Evolutionary conservation across 2,888 invertebrate species (phyloP).

Genomic region (Drosophila monieri): DNA sequence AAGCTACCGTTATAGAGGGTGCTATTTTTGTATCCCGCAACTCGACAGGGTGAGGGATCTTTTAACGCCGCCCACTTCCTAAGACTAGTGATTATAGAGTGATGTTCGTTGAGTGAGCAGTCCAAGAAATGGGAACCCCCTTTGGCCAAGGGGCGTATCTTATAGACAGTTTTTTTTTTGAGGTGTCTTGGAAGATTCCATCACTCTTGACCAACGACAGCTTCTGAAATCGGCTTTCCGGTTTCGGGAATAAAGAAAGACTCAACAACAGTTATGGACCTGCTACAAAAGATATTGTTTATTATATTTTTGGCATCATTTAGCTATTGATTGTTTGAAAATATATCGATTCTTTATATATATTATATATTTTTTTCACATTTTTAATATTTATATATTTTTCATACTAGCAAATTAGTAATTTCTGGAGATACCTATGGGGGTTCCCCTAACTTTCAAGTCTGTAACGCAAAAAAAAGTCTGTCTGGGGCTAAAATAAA

Average conservation of each 20-base stretch:
- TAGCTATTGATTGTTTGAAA: background rate
- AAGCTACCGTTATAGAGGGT: conserved; percentile 27
- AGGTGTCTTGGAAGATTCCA: background rate
- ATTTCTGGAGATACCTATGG: background rate
- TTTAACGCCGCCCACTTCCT: conserved; percentile 25
- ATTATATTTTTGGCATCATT: background rate
- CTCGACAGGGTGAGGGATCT: conserved; percentile 8
- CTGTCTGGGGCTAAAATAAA: background rate
- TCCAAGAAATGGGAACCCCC: conserved; percentile 27
- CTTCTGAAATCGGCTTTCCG: background rate
- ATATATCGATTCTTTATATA: background rate
- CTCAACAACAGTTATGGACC: background rate
- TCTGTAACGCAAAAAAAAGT: background rate
- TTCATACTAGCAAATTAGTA: no score
- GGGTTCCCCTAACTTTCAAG: background rate
- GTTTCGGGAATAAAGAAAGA: background rate
- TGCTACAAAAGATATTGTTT: conserved; percentile 1
- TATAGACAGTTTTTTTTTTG: background rate
- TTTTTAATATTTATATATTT: no score
- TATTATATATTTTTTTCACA: no score
- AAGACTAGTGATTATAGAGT: background rate
- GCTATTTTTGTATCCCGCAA: conserved; percentile 1
- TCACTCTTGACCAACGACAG: background rate
- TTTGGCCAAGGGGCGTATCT: conserved; percentile 25
- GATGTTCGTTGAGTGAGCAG: conserved; percentile 3